Conservation (phyloP, 2,888 invertebrate species). For the Eupelmus urozonus region DNA sequence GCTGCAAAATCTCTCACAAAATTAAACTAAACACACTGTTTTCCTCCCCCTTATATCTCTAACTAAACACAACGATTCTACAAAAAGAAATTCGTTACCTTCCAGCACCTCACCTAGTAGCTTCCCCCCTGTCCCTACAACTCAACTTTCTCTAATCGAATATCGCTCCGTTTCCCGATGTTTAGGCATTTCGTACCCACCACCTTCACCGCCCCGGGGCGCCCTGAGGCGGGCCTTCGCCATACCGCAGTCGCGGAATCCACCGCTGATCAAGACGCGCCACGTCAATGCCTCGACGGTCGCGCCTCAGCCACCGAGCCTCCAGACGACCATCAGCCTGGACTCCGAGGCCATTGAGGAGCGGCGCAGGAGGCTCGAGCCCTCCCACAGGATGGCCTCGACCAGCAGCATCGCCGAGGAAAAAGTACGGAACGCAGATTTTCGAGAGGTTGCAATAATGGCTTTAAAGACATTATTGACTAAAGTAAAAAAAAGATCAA, state of each 20-base stretch:
- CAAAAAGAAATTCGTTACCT: slow-evolving; percentile 20
- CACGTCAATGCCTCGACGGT: slow-evolving; percentile 82
- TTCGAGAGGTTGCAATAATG: no score
- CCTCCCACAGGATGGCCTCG: slow-evolving; percentile 71
- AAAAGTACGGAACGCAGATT: slow-evolving; percentile 72
- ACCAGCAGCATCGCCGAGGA: slow-evolving; percentile 74
- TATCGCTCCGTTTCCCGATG: not conserved
- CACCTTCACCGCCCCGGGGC: slow-evolving; percentile 84
- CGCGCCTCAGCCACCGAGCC: slow-evolving; percentile 53
- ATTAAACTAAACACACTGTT: no score
- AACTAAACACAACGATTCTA: no score
- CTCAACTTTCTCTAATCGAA: not conserved
- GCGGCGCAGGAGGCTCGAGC: slow-evolving; percentile 71
- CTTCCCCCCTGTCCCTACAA: not conserved
- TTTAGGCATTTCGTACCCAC: slow-evolving; percentile 88
- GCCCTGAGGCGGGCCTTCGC: slow-evolving; percentile 80
- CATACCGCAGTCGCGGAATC: slow-evolving; percentile 85
- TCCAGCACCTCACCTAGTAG: not conserved
- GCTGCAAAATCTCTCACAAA: no score
- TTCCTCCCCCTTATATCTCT: no score
- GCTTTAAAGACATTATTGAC: no score
- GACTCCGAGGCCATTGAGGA: slow-evolving; percentile 74
- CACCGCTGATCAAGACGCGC: slow-evolving; percentile 89
- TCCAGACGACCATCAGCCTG: slow-evolving; percentile 71
- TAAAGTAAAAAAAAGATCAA: no score